phyloP scores from a whole-genome alignment of 1,140 invertebrate genomes.

The Drosophila arawakana region DNA sequence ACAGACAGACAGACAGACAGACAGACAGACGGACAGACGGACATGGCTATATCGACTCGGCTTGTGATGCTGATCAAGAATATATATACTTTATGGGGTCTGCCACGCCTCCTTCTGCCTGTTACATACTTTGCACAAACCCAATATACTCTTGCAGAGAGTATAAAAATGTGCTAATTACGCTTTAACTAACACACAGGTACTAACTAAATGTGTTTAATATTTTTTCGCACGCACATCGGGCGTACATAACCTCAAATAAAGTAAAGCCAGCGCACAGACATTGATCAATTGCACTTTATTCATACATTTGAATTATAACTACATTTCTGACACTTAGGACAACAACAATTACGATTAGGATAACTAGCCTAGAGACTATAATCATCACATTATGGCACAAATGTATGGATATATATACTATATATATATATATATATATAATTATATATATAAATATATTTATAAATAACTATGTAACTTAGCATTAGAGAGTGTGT shows the following conservation, averaged over 20 bases:
- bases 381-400: constrained; percentile 84
- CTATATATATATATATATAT: constrained; percentile 1
- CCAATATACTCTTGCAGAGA: too few relatives aligned
- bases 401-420: constrained; percentile 50
- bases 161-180: constrained; percentile 22
- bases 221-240: too few relatives aligned
- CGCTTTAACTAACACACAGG: constrained; percentile 3
- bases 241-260: too few relatives aligned
- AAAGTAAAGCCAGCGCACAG: background rate
- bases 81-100: too few relatives aligned
- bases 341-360: constrained; percentile 70
- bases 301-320: constrained; percentile 15
- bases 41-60: too few relatives aligned
- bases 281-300: background rate
- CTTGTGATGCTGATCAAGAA: too few relatives aligned
- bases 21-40: too few relatives aligned
- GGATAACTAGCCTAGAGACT: constrained; percentile 73
- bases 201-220: background rate
- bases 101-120: too few relatives aligned
- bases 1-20: too few relatives aligned
- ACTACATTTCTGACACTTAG: constrained; percentile 40
- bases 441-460: constrained; percentile 1
- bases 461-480: constrained; percentile 25
- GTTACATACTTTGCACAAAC: too few relatives aligned
- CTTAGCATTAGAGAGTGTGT: constrained; percentile 1